Evolutionary conservation across 2,797 vertebrate genomes (phyloP).

Genomic region (Sebastes cheni): DNA sequence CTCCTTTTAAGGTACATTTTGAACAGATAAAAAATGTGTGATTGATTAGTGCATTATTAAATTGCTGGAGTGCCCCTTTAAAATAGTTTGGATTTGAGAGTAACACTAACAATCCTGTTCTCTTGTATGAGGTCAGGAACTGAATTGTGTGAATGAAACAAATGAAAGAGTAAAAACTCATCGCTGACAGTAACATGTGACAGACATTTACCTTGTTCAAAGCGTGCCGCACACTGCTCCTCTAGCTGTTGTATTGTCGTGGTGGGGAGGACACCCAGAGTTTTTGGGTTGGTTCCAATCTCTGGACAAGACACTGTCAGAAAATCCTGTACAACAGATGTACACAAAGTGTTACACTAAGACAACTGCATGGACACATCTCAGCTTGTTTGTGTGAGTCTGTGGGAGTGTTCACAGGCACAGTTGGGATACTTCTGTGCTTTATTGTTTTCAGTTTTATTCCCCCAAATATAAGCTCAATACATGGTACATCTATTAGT

Average conservation of each 20-base stretch:
- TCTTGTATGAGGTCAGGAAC: not conserved
- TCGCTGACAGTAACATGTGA: not conserved
- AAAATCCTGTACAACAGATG: conserved; percentile 86
- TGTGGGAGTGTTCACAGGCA: not conserved
- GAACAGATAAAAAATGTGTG: too few relatives aligned
- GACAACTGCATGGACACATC: not conserved
- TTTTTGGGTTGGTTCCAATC: conserved; percentile 84
- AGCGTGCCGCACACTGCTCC: conserved; percentile 86
- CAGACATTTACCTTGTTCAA: conserved; percentile 63
- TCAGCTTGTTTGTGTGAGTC: not conserved
- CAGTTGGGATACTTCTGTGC: not conserved
- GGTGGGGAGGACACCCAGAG: conserved; percentile 85
- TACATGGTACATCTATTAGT: not conserved
- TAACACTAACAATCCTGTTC: not conserved
- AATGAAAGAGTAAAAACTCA: not conserved
- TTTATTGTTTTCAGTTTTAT: not conserved
- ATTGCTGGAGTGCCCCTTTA: not conserved
- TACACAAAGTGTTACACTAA: not conserved
- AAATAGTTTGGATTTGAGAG: not conserved
- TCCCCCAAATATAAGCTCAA: not conserved
- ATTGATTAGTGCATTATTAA: not conserved
- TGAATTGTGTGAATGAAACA: not conserved
- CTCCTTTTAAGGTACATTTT: too few relatives aligned
- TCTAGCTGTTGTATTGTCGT: conserved; percentile 85
- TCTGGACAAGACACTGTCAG: conserved; percentile 91